Percentiles rank a stretch among this genome's conserved stretches.
These are phyloP conservation scores for Pyrrhia umbra DNA, from an alignment of 2,888 invertebrate species.

Conservation along the genomic window DNA sequence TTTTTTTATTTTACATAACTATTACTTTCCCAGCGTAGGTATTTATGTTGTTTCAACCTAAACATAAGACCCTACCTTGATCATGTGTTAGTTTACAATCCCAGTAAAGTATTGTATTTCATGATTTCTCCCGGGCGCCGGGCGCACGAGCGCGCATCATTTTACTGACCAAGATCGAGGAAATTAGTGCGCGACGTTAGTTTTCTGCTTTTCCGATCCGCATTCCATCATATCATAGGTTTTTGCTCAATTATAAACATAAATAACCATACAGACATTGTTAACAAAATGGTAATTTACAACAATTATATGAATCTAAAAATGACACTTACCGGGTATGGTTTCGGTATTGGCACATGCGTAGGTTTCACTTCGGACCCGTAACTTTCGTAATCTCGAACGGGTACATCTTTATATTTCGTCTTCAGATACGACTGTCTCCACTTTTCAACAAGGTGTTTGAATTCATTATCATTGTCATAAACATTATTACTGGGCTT, in stretches of 20 bases:
- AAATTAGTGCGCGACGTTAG: slow-evolving; percentile 88
- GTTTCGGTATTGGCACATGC: slow-evolving; percentile 83
- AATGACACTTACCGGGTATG: slow-evolving; percentile 82
- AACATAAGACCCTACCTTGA: slow-evolving; percentile 11
- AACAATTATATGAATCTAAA: slow-evolving; percentile 28
- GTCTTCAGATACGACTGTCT: slow-evolving; percentile 83
- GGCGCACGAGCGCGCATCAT: slow-evolving; percentile 79
- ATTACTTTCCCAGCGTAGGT: slow-evolving; percentile 17
- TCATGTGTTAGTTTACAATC: slow-evolving; percentile 49
- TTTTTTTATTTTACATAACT: slow-evolving; percentile 63
- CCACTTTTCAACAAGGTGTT: slow-evolving; percentile 84
- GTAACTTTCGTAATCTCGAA: slow-evolving; percentile 79
- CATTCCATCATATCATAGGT: slow-evolving; percentile 81
- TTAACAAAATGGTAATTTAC: slow-evolving; percentile 53
- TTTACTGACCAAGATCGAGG: slow-evolving; percentile 80
- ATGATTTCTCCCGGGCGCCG: slow-evolving; percentile 81
- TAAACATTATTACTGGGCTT: slow-evolving; percentile 74
- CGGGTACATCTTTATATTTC: slow-evolving; percentile 78
- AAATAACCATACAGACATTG: slow-evolving; percentile 55
- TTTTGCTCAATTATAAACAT: slow-evolving; percentile 78
- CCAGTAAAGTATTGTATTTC: slow-evolving; percentile 75
- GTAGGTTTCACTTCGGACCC: slow-evolving; percentile 80
- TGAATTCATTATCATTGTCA: slow-evolving; percentile 79
- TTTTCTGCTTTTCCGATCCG: slow-evolving; percentile 84
- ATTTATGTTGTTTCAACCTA: slow-evolving; percentile 1